Base-by-base conservation (phyloP, 2,113 vertebrate genomes). In the Rhinopithecus roxellana region DNA sequence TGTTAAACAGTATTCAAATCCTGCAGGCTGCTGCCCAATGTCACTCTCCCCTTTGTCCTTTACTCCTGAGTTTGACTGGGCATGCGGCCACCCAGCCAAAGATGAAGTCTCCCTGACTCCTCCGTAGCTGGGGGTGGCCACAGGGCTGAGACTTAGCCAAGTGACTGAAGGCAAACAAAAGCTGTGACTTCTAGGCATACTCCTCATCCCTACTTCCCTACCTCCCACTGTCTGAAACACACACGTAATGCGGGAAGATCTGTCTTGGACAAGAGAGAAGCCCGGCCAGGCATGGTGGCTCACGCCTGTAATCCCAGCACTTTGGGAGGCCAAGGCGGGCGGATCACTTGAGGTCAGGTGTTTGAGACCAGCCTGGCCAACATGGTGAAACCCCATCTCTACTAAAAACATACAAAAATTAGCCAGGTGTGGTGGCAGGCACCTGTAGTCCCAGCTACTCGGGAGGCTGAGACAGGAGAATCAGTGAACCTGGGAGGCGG, bases 221-320 rank as follows among this genome's bases (percentile, higher is more conserved):
- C 16, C 55, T 59, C 70, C 1, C 8, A 52, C 27, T 14, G 38
- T 74, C 59, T n/a, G 75, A 50, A 22, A 20, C 0, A 55, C 12
- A 74, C 11, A 5, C 0, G 7, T 18, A 18, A 5, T 5, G 1
- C 70, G 57, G 14, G 52, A n/a, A 14, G 45, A n/a, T 18, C 23
- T 22, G 8, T 70, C 48, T 70, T 10, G 3, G 67, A 18, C 70
- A 30, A 64, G 61, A 27, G 27, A 27, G 61, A 64, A 30, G 61
- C 12, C 27, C 5, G 12, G 61, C 0, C 0, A 12, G 61, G 61
- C 11, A 2, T 0, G 0, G 27, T 64, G 11, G 61, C 27, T 30
- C 61, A 64, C 2, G 12, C 61, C 61, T 64, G 27, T 64, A 64
- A 64, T 64, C 2, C 5, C 27, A 64, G 12, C 27, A 64, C 27